Base-by-base conservation (phyloP, 2,113 vertebrate genomes). In the Passer montanus region DNA sequence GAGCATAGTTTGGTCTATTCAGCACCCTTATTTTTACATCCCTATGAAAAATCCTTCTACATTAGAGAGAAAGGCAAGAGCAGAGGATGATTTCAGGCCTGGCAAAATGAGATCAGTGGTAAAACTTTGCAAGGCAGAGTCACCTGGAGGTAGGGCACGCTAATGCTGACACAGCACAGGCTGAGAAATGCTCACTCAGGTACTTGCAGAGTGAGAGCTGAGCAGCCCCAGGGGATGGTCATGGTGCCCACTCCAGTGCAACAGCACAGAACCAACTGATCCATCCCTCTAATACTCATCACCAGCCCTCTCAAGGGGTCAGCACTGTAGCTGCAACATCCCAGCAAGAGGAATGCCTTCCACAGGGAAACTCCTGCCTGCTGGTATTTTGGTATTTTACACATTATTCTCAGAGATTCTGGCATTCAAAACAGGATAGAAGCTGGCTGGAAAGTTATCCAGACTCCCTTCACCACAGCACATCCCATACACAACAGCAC, bases 1-100 rank as follows among this genome's bases (percentile, higher is more conserved):
- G 46, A 76, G 37, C 62, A 17, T 39, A 1, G 0, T 26, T 72
- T 56, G 37, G 10, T 52, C 56, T 30, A 2, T 52, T 47, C 1
- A 0, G 7, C 26, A 16, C 17, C 21, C 7, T 31, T 31, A 4
- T 18, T 87, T 37, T 52, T 16, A 12, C 0, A 1, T 3, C 4
- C 12, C 15, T 30, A 1, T 5, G n/a, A 37, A 68, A 62, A 70
- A 14, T 0, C 6, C 5, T 26, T 64, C 24, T 49, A 37, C 3
- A 3, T 44, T 8, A 84, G 75, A 70, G n/a, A 70, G 39, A 2
- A 5, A 35, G 6, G 52, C 10, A 56, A 63, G 39, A 75, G 23
- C 39, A 80, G 41, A 24, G 41, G 46, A 13, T 47, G 39, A 44
- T 37, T 87, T 89, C 62, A 68, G 74, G 64, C 23, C 56, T 33